A percentile compares a stretch with the other conserved stretches of the same genome.
Conservation (phyloP, 2,113 vertebrate species). For the Acinonyx jubatus region DNA sequence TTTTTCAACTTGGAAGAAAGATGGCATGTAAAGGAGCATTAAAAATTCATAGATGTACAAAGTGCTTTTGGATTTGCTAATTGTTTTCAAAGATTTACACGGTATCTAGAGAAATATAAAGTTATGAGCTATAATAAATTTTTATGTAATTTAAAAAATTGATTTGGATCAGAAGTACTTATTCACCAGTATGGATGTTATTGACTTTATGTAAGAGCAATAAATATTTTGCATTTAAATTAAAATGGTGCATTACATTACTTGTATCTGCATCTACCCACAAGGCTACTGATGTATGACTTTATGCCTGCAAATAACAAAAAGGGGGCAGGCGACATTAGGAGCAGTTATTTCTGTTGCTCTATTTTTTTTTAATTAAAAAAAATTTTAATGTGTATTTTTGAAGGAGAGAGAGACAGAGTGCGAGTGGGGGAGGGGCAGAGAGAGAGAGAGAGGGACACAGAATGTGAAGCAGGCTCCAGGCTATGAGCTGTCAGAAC, state of each 20-base stretch:
- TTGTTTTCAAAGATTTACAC: constrained; percentile 69
- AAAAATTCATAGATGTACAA: constrained; percentile 68
- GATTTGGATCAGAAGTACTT: constrained; percentile 63
- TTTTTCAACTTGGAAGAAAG: constrained; percentile 60
- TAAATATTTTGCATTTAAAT: constrained; percentile 69
- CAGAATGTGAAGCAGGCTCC: no score
- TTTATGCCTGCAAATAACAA: not conserved
- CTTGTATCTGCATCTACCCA: constrained; percentile 35
- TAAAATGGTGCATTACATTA: constrained; percentile 53
- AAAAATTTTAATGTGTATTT: no score
- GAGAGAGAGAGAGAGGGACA: no score
- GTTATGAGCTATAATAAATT: constrained; percentile 69
- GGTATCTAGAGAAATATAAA: constrained; percentile 51
- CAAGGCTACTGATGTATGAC: not conserved
- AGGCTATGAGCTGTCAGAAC: no score
- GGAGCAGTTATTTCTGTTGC: not conserved
- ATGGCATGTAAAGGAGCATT: constrained; percentile 8
- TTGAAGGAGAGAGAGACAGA: no score
- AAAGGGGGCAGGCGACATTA: rapidly evolving
- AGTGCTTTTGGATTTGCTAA: constrained; percentile 63
- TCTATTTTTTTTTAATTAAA: not conserved
- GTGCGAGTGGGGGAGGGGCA: no score
- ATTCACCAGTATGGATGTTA: constrained; percentile 56
- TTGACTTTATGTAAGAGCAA: constrained; percentile 67
- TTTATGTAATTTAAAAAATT: constrained; percentile 72